Conservation (phyloP, 2,797 vertebrate species). For the Spinus pinus region DNA sequence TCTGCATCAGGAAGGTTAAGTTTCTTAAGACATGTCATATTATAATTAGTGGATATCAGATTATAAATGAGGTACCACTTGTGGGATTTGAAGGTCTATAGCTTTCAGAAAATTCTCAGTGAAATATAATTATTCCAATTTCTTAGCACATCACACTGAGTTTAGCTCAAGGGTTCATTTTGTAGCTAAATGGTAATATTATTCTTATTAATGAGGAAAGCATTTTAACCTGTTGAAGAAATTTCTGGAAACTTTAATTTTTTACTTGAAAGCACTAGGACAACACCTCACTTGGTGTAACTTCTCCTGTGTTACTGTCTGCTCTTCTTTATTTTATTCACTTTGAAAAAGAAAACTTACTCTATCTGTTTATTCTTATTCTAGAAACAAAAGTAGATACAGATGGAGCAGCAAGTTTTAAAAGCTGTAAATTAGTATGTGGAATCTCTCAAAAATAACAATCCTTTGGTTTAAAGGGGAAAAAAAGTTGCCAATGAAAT, state of each 20-base stretch:
- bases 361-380: background rate
- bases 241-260: background rate
- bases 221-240: background rate
- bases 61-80: constrained; percentile 4
- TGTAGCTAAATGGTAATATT: constrained; percentile 6
- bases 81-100: constrained; percentile 2
- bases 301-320: background rate
- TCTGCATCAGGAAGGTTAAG: background rate
- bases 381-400: background rate
- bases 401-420: background rate
- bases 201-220: constrained; percentile 35
- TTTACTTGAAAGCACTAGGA: background rate
- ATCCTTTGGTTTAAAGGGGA: fast-evolving
- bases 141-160: constrained; percentile 3
- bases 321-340: background rate
- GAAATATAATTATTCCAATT: constrained; percentile 16
- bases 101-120: constrained; percentile 17
- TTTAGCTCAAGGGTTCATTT: background rate
- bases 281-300: background rate
- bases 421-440: background rate
- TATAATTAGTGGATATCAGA: constrained; percentile 14
- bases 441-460: background rate
- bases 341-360: background rate
- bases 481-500: background rate
- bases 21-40: background rate